Base-by-base conservation (phyloP, 2,113 vertebrate species). In the Xenopus tropicalis region DNA sequence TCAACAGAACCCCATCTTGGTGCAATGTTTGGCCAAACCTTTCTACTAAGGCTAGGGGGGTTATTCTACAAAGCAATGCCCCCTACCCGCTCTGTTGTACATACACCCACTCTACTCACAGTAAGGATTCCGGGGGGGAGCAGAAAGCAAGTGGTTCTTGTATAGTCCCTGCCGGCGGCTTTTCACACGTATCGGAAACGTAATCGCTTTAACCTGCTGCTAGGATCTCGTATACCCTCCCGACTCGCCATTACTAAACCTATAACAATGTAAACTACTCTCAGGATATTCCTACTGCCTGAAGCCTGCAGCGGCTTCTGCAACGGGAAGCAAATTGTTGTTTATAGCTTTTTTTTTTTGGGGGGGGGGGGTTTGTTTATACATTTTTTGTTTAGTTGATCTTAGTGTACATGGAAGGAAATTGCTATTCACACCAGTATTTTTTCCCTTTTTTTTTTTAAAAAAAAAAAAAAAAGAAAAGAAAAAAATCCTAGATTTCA, bases 171-270 rank as follows among this genome's bases (percentile, higher is more conserved):
- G 17, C 56, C 71, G 59, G 62, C 63, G 46, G 46, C 56, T 3
- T 71, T n/a, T n/a, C n/a, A n/a, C n/a, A n/a, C 63, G 48, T 43
- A 24, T 73, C 43, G 57, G 54, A 74, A 20, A 51, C 46, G 72
- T 74, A 74, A 67, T 52, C 23, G 72, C 64, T 74, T 74, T 68
- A 67, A 74, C 64, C 72, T 74, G 72, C 64, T 68, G 72, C 72
- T 74, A 74, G 72, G 56, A 74, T 61, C 24, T 68, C 57, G 29
- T 68, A 25, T 74, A 48, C 72, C 65, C 72, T 61, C 64, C 64
- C 59, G 11, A 68, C 56, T 67, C 65, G 72, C 63, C 72, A 66
- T 72, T 58, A 66, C 71, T 44, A 74, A 67, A 57, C 68, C 66
- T 56, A 22, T 68, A 61, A 74, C 72, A 74, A 61, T 74, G 72